Evolutionary conservation across 2,113 vertebrate genomes (phyloP).

Genomic region (Microtus pennsylvanicus): DNA sequence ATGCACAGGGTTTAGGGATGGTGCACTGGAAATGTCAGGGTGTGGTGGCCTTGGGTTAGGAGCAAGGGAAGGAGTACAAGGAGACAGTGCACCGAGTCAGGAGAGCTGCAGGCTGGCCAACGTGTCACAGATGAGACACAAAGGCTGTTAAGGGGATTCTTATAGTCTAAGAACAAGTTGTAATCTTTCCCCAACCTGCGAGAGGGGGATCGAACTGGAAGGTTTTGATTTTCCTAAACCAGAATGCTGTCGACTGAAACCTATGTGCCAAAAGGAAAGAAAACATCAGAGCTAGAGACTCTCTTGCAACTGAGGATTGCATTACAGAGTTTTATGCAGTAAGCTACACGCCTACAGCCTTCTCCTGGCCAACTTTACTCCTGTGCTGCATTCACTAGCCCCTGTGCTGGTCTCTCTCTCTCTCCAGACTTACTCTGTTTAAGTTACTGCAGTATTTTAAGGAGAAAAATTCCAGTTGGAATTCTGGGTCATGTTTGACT

Average conservation of each 20-base stretch:
- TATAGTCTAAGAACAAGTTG: neutral
- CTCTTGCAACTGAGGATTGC: neutral
- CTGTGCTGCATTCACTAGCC: neutral
- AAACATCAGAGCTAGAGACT: neutral
- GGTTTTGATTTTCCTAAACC: slow-evolving; percentile 22
- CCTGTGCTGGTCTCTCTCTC: neutral
- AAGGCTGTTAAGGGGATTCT: neutral
- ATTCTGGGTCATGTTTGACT: slow-evolving; percentile 1
- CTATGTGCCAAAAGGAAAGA: neutral
- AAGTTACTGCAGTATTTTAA: neutral
- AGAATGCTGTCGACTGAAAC: neutral
- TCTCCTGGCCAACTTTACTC: neutral
- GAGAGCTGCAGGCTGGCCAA: neutral
- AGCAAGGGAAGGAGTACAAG: neutral
- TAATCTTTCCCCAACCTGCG: neutral
- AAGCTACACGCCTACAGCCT: neutral
- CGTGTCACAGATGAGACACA: neutral
- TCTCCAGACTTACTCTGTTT: neutral
- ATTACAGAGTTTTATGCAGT: neutral
- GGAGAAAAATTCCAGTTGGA: neutral
- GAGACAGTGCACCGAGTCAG: neutral
- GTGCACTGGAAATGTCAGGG: neutral
- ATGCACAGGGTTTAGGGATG: neutral
- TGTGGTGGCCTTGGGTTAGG: neutral
- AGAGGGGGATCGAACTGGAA: neutral